Evolutionary conservation across 1,140 invertebrate genomes (phyloP).

Genomic region (Tyrophagus putrescentiae): DNA sequence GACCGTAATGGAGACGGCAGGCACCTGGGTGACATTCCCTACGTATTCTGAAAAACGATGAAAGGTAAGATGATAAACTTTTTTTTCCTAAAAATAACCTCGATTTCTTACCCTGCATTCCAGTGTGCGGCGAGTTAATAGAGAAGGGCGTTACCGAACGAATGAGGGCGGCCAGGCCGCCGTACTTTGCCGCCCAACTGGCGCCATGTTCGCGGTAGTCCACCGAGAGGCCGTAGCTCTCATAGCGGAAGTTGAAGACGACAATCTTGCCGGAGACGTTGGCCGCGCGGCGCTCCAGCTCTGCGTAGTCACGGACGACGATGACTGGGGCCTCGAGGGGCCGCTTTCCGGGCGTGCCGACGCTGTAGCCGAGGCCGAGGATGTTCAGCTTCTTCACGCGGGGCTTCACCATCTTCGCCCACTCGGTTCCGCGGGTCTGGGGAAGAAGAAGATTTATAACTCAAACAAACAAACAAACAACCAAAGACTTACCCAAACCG

Average conservation of each 20-base stretch:
- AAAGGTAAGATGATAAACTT: not conserved
- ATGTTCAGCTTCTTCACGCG: conserved; percentile 42
- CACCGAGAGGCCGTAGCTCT: conserved; percentile 46
- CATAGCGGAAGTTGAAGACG: conserved; percentile 50
- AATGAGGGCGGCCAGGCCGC: conserved; percentile 55
- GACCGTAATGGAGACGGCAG: conserved; percentile 56
- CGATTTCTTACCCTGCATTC: conserved; percentile 49
- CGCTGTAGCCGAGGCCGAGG: conserved; percentile 47
- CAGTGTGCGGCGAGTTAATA: conserved; percentile 51
- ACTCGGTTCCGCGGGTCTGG: conserved; percentile 45
- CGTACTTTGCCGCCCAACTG: conserved; percentile 40
- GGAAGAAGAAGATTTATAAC: not conserved
- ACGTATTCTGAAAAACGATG: not conserved
- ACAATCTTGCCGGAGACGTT: conserved; percentile 51
- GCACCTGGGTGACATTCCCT: conserved; percentile 48
- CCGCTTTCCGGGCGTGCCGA: conserved; percentile 46
- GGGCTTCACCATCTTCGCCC: conserved; percentile 44
- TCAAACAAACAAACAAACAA: not conserved
- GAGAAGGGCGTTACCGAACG: conserved; percentile 58
- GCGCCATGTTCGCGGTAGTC: conserved; percentile 45
- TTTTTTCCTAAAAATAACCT: too few relatives aligned
- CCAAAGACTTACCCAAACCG: conserved; percentile 39
- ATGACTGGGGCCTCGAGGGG: conserved; percentile 53
- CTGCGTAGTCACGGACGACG: conserved; percentile 50
- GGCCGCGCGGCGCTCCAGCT: conserved; percentile 36